These are phyloP conservation scores for Macropus fuliginosus DNA, from an alignment of 2,797 vertebrate species.

Conservation along the genomic window DNA sequence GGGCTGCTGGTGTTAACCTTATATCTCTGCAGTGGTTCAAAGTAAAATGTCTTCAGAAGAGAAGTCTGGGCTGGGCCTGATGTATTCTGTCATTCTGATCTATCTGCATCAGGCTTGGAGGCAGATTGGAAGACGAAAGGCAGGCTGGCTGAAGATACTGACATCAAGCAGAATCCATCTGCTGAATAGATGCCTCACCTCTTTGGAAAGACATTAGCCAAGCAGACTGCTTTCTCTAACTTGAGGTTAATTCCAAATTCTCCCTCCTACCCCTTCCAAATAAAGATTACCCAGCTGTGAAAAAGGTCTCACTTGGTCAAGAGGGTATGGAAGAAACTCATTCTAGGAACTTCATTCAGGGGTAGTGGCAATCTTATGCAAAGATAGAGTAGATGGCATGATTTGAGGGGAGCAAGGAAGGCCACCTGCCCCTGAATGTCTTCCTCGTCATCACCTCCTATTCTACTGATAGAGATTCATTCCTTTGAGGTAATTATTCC, in stretches of 20 bases:
- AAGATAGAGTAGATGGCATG: neutral
- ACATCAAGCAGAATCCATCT: neutral
- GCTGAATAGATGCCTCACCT: neutral
- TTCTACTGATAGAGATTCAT: no score
- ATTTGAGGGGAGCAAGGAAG: neutral
- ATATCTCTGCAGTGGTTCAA: neutral
- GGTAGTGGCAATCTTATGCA: neutral
- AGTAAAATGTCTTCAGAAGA: neutral
- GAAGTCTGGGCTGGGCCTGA: neutral
- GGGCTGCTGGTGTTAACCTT: neutral
- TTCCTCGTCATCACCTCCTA: no score
- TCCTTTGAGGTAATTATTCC: neutral
- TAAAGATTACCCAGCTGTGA: neutral
- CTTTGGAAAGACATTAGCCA: slow-evolving; percentile 4
- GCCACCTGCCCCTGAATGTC: no score
- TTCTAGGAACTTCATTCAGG: neutral
- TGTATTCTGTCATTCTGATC: neutral
- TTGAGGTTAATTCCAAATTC: neutral
- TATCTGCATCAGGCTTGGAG: neutral
- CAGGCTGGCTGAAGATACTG: neutral
- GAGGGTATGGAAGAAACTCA: neutral
- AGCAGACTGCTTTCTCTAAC: neutral
- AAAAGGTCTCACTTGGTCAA: neutral
- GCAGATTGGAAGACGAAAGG: neutral
- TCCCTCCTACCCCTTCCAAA: neutral